phyloP scores from a whole-genome alignment of 2,888 invertebrate species.

The Helleia helle region DNA sequence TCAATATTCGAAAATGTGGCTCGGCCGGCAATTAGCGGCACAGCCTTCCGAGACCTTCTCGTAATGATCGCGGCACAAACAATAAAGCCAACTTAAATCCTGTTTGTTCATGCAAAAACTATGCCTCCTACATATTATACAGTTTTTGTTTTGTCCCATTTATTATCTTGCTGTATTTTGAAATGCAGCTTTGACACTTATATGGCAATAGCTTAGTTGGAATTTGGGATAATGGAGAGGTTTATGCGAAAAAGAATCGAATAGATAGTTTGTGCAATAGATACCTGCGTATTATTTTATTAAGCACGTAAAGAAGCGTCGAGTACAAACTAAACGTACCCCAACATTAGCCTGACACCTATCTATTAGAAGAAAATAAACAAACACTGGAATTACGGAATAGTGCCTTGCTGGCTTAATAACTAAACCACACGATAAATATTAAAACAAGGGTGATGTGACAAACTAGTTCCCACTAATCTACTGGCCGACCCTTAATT shows the following conservation, averaged over 20 bases:
- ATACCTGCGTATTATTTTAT: too few species aligned
- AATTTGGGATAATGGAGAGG: too few species aligned
- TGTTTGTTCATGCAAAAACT: slow-evolving; percentile 29
- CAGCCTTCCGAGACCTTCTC: slow-evolving; percentile 67
- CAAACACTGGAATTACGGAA: neutral
- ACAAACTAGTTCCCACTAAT: neutral
- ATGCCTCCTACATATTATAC: neutral
- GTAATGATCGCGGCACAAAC: slow-evolving; percentile 47
- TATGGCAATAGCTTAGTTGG: too few species aligned
- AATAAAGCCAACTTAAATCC: slow-evolving; percentile 59
- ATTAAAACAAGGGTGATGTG: neutral
- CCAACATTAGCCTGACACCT: neutral
- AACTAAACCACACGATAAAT: neutral
- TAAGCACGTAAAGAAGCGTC: too few species aligned
- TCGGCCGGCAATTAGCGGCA: slow-evolving; percentile 65
- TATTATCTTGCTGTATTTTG: too few species aligned
- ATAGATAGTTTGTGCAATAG: too few species aligned
- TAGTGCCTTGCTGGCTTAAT: neutral
- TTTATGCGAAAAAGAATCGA: too few species aligned
- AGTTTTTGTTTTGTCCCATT: neutral
- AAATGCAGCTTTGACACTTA: too few species aligned
- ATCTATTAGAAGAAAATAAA: neutral
- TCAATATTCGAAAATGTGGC: slow-evolving; percentile 73
- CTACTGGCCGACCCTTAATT: neutral
- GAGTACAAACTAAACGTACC: neutral